A percentile compares a stretch with the other conserved stretches of the same genome.
Conservation (phyloP, 2,113 vertebrate species). For the Paralichthys olivaceus region DNA sequence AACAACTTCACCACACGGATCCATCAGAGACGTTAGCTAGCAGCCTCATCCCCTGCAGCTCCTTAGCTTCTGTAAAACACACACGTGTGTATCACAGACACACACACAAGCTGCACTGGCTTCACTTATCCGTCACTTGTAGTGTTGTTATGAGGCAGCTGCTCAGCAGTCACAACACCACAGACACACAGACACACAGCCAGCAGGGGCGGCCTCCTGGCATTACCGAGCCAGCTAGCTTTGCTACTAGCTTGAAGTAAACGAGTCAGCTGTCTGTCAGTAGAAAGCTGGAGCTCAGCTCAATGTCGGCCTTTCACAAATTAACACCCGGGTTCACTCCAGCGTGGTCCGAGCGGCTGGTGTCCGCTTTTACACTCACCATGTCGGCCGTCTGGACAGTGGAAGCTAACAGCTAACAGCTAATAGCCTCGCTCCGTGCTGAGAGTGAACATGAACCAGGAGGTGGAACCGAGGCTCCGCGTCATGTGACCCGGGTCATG, state of each 20-base stretch:
- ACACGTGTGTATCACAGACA: background rate
- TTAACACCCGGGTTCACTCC: background rate
- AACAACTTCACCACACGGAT: background rate
- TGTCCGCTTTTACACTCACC: constrained; percentile 66
- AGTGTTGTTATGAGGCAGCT: background rate
- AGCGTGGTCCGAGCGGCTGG: background rate
- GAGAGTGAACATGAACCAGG: constrained; percentile 57
- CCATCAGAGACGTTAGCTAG: background rate
- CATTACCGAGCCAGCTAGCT: constrained; percentile 42
- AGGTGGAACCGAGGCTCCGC: constrained; percentile 3
- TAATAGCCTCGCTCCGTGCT: constrained; percentile 57
- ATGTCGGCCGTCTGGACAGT: constrained; percentile 73
- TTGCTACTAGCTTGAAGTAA: constrained; percentile 1
- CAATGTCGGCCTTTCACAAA: background rate
- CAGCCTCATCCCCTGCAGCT: background rate
- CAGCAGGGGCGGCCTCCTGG: constrained; percentile 63
- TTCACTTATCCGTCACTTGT: background rate
- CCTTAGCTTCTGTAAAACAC: background rate
- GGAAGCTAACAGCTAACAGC: constrained; percentile 67
- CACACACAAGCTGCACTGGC: background rate
- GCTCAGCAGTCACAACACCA: background rate
- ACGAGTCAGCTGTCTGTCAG: background rate
- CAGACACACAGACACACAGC: background rate
- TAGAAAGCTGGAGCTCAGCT: fast-evolving
- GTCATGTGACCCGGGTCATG: constrained; percentile 74